Conservation (phyloP, 2,888 invertebrate species). For the Polyploca ridens region DNA sequence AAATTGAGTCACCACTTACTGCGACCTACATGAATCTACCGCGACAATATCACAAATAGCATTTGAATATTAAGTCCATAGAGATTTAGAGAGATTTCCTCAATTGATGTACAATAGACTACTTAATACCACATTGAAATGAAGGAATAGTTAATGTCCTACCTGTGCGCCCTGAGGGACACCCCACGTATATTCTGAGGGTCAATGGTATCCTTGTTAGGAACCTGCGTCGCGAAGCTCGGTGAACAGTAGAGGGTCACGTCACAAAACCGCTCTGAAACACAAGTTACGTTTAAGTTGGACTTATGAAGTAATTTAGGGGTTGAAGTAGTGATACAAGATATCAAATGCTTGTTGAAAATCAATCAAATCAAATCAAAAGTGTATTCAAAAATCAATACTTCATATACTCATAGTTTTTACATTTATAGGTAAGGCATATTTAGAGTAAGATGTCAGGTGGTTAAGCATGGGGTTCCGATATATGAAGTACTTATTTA, state of each 20-base stretch:
- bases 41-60: no score
- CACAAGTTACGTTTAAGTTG: constrained; percentile 12
- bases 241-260: constrained; percentile 92
- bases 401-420: no score
- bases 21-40: constrained; percentile 1
- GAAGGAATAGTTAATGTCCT: constrained; percentile 24
- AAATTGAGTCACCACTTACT: no score
- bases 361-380: no score
- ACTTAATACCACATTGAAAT: not conserved
- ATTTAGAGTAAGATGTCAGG: no score
- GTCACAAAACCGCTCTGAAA: constrained; percentile 93
- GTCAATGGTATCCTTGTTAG: constrained; percentile 66
- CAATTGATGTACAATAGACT: not conserved
- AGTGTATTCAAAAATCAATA: no score
- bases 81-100: not conserved
- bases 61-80: not conserved
- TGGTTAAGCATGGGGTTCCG: no score
- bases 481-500: no score
- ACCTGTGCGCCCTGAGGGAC: constrained; percentile 78
- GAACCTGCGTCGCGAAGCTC: constrained; percentile 71
- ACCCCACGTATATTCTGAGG: constrained; percentile 71
- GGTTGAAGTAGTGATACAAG: not conserved
- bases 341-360: not conserved
- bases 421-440: no score
- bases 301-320: not conserved